Conservation (phyloP, 2,113 vertebrate genomes). For the Eira barbara region DNA sequence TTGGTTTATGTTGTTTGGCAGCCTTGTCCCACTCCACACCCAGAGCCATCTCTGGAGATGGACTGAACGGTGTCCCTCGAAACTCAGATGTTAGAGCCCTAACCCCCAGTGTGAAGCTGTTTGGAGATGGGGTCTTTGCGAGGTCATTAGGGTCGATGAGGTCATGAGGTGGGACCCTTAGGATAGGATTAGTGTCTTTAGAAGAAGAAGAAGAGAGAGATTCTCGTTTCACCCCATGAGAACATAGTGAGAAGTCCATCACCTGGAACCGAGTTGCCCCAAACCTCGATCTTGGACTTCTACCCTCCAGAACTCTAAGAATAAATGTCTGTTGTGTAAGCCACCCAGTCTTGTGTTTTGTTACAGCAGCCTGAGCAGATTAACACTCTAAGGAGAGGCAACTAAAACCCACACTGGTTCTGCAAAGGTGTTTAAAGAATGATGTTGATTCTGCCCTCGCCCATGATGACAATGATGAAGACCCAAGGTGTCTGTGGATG, state of each 20-base stretch:
- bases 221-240: not conserved
- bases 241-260: not conserved
- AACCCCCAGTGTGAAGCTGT: not conserved
- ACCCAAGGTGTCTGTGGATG: not conserved
- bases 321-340: not conserved
- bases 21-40: not conserved
- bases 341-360: not conserved
- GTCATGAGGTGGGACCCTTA: not conserved
- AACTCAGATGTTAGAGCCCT: not conserved
- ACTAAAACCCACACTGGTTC: not conserved
- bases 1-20: not conserved
- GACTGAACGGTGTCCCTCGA: not conserved
- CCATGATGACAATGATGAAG: not conserved
- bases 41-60: no score
- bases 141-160: not conserved
- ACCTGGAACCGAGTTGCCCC: not conserved
- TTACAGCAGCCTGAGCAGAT: not conserved
- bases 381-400: not conserved
- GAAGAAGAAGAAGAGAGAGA: not conserved
- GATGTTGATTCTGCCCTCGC: not conserved
- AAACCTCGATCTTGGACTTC: not conserved
- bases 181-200: not conserved
- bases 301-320: not conserved
- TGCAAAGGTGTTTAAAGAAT: not conserved
- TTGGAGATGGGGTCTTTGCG: not conserved